Evolutionary conservation across 2,113 vertebrate genomes (phyloP).

Genomic region (Tetrax tetrax): DNA sequence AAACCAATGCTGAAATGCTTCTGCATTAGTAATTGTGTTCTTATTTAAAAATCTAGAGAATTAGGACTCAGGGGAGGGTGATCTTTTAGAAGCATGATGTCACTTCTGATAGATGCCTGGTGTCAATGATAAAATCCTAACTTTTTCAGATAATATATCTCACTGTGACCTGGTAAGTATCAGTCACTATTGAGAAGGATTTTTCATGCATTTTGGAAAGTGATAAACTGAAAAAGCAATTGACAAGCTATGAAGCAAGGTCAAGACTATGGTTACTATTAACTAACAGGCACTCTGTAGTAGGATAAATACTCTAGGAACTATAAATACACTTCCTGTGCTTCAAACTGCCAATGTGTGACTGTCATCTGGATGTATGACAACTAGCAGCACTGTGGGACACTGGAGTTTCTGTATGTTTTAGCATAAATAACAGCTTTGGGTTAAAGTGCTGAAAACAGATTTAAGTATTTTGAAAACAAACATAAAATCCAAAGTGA

Average conservation of each 20-base stretch:
- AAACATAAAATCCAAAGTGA: neutral
- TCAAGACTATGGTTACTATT: neutral
- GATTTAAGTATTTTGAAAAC: neutral
- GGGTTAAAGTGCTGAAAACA: neutral
- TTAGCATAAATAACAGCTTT: neutral
- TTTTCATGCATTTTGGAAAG: neutral
- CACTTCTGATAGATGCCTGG: neutral
- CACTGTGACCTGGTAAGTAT: neutral
- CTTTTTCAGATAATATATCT: neutral
- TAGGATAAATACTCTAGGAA: neutral
- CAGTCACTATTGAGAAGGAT: neutral
- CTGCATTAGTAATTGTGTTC: neutral
- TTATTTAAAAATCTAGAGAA: neutral
- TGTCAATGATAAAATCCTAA: neutral
- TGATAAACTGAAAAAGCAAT: neutral
- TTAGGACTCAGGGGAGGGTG: neutral
- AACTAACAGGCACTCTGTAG: neutral
- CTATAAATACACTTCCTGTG: neutral
- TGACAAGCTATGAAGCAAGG: neutral
- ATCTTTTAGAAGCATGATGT: neutral
- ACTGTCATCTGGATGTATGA: neutral
- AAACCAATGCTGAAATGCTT: neutral
- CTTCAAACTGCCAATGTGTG: neutral
- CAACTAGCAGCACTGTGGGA: neutral
- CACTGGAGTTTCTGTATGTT: neutral